These are phyloP conservation scores for Danio jaintianensis DNA, from an alignment of 2,797 vertebrate genomes.

Conservation along the genomic window DNA sequence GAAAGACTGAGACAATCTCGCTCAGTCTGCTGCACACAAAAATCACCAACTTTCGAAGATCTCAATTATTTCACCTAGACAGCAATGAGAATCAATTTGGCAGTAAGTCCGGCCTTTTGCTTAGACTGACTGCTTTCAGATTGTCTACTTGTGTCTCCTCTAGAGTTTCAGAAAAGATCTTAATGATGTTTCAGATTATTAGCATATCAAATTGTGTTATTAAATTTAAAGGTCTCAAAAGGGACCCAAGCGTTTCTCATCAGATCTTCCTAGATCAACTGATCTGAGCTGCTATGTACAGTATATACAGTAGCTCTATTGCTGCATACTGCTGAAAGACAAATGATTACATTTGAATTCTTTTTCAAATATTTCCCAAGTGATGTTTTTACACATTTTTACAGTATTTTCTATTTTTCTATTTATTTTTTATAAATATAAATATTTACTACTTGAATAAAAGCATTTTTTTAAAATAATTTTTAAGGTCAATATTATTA, in stretches of 20 bases:
- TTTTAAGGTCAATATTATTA: too few species aligned
- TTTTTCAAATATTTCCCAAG: too few species aligned
- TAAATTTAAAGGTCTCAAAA: neutral
- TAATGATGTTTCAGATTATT: neutral
- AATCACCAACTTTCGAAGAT: neutral
- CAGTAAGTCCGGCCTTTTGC: neutral
- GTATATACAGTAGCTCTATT: neutral
- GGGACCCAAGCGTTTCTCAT: neutral
- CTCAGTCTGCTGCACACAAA: neutral
- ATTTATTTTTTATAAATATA: too few species aligned
- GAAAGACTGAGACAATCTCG: constrained; percentile 2
- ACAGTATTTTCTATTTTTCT: too few species aligned
- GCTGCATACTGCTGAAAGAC: too few species aligned
- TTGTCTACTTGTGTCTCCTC: neutral
- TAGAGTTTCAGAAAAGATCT: neutral
- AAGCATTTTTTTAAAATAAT: too few species aligned
- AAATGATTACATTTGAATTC: too few species aligned
- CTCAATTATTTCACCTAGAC: neutral
- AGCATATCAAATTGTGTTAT: too few species aligned
- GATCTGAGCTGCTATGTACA: neutral
- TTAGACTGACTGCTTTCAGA: neutral
- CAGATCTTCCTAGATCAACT: neutral
- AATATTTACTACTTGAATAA: too few species aligned
- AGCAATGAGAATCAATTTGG: neutral
- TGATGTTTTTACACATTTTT: too few species aligned